A percentile compares a stretch with the other conserved stretches of the same genome.
Evolutionary conservation across 2,797 vertebrate genomes (phyloP).

Genomic region (Myotis pilosus): DNA sequence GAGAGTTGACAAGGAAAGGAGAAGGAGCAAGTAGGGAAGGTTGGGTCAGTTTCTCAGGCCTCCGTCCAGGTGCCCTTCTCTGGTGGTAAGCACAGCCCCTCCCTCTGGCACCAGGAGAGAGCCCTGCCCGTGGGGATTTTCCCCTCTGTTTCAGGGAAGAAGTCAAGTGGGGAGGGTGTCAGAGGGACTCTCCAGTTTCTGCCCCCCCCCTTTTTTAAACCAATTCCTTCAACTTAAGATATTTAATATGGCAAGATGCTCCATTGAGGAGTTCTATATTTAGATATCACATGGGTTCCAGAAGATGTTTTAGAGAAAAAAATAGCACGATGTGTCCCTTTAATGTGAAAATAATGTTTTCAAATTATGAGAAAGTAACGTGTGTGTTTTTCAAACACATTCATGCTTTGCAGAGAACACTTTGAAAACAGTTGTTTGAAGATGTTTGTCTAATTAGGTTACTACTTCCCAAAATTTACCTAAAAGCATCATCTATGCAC

Average conservation of each 20-base stretch:
- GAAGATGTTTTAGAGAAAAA: conserved; percentile 4
- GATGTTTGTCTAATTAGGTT: neutral
- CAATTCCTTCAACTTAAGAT: neutral
- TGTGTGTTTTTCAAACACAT: neutral
- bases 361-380: neutral
- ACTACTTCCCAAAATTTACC: neutral
- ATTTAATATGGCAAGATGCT: neutral
- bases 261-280: neutral
- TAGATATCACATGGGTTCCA: neutral
- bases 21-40: neutral
- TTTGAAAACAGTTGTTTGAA: neutral
- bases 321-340: neutral
- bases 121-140: neutral
- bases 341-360: neutral
- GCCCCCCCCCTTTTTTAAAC: neutral
- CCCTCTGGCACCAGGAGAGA: neutral
- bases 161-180: neutral
- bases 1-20: neutral
- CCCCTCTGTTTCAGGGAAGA: neutral
- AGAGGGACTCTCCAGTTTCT: neutral
- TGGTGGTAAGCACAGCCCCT: neutral
- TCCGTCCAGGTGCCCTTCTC: neutral
- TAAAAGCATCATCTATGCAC: neutral
- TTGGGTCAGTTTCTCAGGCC: neutral
- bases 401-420: neutral